Percentiles rank a stretch among this genome's conserved stretches.
Evolutionary conservation across 2,113 vertebrate species (phyloP).

Genomic region (Poicephalus gulielmi): DNA sequence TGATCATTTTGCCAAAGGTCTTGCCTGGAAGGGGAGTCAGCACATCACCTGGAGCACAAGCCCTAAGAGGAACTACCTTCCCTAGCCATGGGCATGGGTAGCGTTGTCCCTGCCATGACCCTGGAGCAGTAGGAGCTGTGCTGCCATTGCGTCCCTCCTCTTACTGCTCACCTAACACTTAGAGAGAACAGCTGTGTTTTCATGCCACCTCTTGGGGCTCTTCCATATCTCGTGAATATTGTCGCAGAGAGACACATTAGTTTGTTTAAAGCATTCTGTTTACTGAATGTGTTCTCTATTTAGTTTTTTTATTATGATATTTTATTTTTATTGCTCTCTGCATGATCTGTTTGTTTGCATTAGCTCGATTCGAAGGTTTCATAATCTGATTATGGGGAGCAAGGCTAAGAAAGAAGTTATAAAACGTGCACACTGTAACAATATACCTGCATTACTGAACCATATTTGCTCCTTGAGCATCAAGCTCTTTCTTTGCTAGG

Average conservation of each 20-base stretch:
- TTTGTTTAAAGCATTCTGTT: constrained; percentile 59
- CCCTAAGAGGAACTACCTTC: not conserved
- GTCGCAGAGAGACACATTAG: constrained; percentile 21
- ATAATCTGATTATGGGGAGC: constrained; percentile 47
- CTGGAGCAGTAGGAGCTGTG: accelerated
- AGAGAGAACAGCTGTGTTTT: constrained; percentile 49
- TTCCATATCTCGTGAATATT: not conserved
- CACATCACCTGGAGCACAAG: not conserved
- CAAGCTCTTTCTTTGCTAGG: not conserved
- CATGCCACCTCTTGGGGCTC: constrained; percentile 37
- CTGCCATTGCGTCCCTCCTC: not conserved
- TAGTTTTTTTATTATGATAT: constrained; percentile 56
- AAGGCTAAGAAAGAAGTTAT: not conserved
- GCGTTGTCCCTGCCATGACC: not conserved
- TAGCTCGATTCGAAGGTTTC: constrained; percentile 43
- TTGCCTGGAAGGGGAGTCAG: not conserved
- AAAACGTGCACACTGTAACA: not conserved
- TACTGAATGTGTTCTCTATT: constrained; percentile 18
- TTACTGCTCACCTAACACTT: not conserved
- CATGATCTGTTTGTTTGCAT: constrained; percentile 66
- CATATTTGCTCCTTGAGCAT: not conserved
- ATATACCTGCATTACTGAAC: not conserved
- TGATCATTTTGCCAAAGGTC: not conserved
- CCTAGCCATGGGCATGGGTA: accelerated
- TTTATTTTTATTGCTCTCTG: constrained; percentile 60